These are phyloP conservation scores for Galerucella nymphaeae DNA, from an alignment of 2,888 invertebrate genomes.

Conservation along the genomic window DNA sequence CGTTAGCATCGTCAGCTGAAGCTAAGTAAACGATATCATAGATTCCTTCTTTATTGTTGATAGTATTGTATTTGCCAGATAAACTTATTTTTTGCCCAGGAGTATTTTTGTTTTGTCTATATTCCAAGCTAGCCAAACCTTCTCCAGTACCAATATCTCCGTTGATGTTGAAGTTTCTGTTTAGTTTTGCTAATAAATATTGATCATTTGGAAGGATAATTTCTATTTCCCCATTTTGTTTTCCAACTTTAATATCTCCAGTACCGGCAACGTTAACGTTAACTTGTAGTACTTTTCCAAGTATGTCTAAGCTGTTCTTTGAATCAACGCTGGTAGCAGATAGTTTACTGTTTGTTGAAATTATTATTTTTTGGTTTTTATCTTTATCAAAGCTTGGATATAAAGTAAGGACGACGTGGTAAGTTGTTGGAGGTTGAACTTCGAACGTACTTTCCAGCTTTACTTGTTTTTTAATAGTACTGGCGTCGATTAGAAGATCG, in stretches of 20 bases:
- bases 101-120: slow-evolving; percentile 63
- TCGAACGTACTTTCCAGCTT: slow-evolving; percentile 73
- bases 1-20: slow-evolving; percentile 65
- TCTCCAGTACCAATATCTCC: slow-evolving; percentile 57
- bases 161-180: slow-evolving; percentile 56
- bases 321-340: slow-evolving; percentile 70
- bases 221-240: slow-evolving; percentile 65
- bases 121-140: slow-evolving; percentile 56
- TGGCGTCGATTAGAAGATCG: slow-evolving; percentile 70
- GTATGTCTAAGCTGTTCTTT: slow-evolving; percentile 67
- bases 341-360: slow-evolving; percentile 72
- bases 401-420: slow-evolving; percentile 72
- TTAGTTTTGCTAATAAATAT: slow-evolving; percentile 63
- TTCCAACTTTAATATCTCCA: slow-evolving; percentile 64
- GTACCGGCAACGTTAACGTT: slow-evolving; percentile 66
- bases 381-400: slow-evolving; percentile 78
- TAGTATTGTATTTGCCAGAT: slow-evolving; percentile 61
- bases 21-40: slow-evolving; percentile 63
- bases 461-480: slow-evolving; percentile 70
- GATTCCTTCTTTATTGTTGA: slow-evolving; percentile 63
- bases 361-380: slow-evolving; percentile 73
- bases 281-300: slow-evolving; percentile 65
- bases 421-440: slow-evolving; percentile 70
- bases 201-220: slow-evolving; percentile 67
- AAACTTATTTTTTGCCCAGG: slow-evolving; percentile 63